A percentile compares a stretch with the other conserved stretches of the same genome.
phyloP scores from a whole-genome alignment of 2,113 vertebrate species.

The Odontophorus gujanensis region DNA sequence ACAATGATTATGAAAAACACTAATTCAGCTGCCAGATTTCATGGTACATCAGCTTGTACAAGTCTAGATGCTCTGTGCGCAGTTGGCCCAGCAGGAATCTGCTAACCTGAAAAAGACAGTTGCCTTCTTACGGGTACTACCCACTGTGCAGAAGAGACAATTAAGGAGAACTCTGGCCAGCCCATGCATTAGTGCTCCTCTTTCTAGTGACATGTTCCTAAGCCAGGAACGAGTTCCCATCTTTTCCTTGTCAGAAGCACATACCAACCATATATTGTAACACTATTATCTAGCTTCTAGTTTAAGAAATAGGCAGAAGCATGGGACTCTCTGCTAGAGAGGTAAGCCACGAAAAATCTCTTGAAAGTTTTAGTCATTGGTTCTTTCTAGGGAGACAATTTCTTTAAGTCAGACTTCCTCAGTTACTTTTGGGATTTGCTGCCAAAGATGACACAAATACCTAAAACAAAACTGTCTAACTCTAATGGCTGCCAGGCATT shows the following conservation, averaged over 20 bases:
- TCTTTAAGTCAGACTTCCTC: not conserved
- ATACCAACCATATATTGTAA: not conserved
- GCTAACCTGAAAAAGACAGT: not conserved
- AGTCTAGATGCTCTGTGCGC: not conserved
- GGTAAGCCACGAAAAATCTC: not conserved
- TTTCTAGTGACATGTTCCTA: not conserved
- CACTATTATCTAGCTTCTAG: not conserved
- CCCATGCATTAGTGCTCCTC: not conserved
- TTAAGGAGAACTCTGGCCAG: not conserved
- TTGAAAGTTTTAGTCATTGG: not conserved
- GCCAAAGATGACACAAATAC: not conserved
- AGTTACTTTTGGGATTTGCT: not conserved
- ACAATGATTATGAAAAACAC: conserved; percentile 13
- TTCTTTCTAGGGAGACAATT: not conserved
- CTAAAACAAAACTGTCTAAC: not conserved
- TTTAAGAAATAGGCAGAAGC: not conserved
- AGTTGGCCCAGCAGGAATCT: not conserved
- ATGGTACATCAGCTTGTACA: not conserved
- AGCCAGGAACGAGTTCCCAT: not conserved
- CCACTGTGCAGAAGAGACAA: not conserved
- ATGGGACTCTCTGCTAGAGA: not conserved
- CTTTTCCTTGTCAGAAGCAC: not conserved
- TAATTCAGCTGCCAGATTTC: not conserved
- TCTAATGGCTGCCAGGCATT: not conserved
- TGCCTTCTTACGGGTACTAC: not conserved